Conservation (phyloP, 2,888 invertebrate species). For the Pristionchus maxplancki region DNA sequence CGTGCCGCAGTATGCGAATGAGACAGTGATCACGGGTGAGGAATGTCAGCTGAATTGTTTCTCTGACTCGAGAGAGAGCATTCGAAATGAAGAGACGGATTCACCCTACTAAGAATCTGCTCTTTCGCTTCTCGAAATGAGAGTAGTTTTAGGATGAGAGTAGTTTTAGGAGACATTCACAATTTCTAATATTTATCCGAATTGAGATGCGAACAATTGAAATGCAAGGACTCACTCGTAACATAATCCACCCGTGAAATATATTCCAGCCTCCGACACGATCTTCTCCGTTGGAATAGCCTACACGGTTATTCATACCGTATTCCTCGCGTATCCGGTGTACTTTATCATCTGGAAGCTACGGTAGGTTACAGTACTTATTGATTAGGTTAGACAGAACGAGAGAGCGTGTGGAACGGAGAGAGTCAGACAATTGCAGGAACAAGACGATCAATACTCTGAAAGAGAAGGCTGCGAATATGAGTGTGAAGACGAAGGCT, state of each 20-base stretch:
- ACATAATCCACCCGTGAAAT: not conserved
- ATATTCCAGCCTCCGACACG: conserved; percentile 4
- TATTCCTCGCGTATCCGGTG: conserved; percentile 5
- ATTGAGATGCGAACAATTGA: no score
- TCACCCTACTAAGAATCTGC: no score
- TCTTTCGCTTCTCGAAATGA: no score
- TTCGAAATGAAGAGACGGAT: no score
- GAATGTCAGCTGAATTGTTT: not conserved
- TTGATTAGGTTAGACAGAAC: not conserved
- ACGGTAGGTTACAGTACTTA: conserved; percentile 8
- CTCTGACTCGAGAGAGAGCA: not conserved
- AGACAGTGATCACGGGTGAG: not conserved
- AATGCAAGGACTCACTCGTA: no score
- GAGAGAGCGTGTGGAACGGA: no score
- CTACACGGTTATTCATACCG: not conserved
- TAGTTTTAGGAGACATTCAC: no score
- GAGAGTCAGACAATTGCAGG: not conserved
- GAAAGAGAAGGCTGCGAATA: not conserved
- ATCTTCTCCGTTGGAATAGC: not conserved
- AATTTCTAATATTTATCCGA: no score
- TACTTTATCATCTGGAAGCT: conserved; percentile 10
- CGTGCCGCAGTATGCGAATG: conserved; percentile 4
- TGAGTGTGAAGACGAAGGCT: not conserved
- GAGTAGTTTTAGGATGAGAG: no score
- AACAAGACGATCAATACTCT: conserved; percentile 5